Evolutionary conservation across 2,113 vertebrate genomes (phyloP), one percentile per base, ranked within the genome.

Genomic region (Craseonycteris thonglongyai): DNA sequence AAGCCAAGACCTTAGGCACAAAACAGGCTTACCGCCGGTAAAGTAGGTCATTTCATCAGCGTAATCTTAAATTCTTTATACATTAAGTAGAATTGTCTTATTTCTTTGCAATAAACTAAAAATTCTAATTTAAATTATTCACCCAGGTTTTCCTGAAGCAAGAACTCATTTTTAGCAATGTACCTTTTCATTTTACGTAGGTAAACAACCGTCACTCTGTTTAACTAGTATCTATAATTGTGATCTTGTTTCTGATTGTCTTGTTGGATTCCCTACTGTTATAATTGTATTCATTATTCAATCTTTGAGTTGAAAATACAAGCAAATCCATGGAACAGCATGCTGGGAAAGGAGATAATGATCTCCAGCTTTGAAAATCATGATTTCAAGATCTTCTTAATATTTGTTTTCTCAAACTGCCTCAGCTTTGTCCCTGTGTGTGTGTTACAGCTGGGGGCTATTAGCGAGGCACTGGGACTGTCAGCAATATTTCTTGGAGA

Each of bases 231-330:
- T 45, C 26, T 38, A 42, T 91, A 93, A 82, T 85, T 69, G 58
- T 59, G 74, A 90, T 24, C 42, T 54, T 78, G 65, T 42, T 47
- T 89, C 40, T 91, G 74, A 95, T 80, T 83, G 28, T 93, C 87
- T 96, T 95, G 61, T 80, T 90, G 68, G 45, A 72, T 63, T 56
- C 66, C 82, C 78, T 68, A 18, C 66, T 94, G 63, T 89, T 68
- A 35, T 93, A 96, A 95, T 79, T 59, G 83, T 95, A 18, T 12
- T 74, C 82, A n/a, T 95, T 96, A 94, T 80, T 96, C 76, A 97
- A 56, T 72, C 51, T 86, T 4, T 35, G n/a, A 40, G 51, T 63
- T 6, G 16, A 83, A 54, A 94, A 74, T 33, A 74, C 33, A 93
- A 65, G 38, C 35, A 45, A 83, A 75, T 4, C n/a, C 45, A 38